Base-by-base conservation (phyloP, 2,113 vertebrate species). In the Psettodes erumei region DNA sequence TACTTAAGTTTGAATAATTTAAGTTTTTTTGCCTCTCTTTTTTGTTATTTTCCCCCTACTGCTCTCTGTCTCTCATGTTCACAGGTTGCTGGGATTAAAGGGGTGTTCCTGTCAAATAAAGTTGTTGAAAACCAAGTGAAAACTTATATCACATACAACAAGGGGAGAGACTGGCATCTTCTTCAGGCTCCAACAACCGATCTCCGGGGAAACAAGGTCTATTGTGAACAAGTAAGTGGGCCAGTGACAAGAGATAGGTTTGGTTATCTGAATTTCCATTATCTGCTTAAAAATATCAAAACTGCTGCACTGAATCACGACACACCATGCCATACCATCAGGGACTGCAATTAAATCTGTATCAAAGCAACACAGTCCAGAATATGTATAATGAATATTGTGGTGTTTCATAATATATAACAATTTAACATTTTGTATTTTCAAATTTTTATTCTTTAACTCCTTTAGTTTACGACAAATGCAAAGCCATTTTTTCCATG, bases 41-140 rank as follows among this genome's bases (percentile, higher is more conserved):
- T 75, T 72, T 67, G 32, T 85, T 75, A 32, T 81, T 68, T 47
- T 32, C 25, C 33, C 59, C 63, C 28, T 33, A 28, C 71, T 28
- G 27, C 73, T 83, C 74, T 75, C 10, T 8, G 15, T 58, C 71
- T 86, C 93, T 93, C 94, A 95, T 96, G 96, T 95, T 95, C 92
- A 91, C 94, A 98, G 97, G 97, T 98, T 96, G 96, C 96, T 76
- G 97, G 97, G 93, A 97, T 98, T 95, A 98, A 98, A 93, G 97
- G 97, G 90, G 96, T 98, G 94, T 97, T 98, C 96, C 96, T 98
- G 95, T 96, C 96, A 93, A 98, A 98, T 94, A 98, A 97, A 95
- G 96, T 96, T 95, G 95, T 95, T 88, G 96, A 97, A 91, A 96
- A 94, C 92, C 95, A 97, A 95, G 96, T 97, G 90, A 98, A 96